Conservation (phyloP, 2,797 vertebrate genomes). For the Lagocephalus sceleratus region DNA sequence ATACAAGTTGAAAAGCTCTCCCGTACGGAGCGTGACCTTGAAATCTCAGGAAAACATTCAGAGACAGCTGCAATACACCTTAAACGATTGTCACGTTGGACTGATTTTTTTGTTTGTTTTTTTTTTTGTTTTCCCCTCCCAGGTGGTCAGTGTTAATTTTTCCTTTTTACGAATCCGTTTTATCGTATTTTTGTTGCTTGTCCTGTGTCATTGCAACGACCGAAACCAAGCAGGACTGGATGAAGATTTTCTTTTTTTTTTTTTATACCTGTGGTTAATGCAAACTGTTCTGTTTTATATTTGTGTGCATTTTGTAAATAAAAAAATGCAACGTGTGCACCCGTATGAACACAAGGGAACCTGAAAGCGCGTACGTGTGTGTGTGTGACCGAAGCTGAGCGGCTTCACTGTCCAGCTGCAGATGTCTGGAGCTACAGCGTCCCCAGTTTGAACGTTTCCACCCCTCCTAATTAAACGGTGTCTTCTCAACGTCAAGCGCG, state of each 20-base stretch:
- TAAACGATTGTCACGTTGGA: slow-evolving; percentile 1
- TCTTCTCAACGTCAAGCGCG: no score
- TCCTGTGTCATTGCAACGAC: slow-evolving; percentile 45
- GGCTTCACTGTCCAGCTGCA: slow-evolving; percentile 8
- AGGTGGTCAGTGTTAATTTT: slow-evolving; percentile 20
- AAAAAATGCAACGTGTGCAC: slow-evolving; percentile 29
- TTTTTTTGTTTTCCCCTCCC: slow-evolving; percentile 3
- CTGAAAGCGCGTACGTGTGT: slow-evolving; percentile 9
- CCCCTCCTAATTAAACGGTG: no score
- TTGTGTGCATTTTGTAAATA: slow-evolving; percentile 8
- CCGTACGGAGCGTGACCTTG: slow-evolving; percentile 2
- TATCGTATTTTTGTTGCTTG: slow-evolving; percentile 13
- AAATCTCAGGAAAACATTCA: slow-evolving; percentile 10
- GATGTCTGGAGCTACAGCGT: no score
- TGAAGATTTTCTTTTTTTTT: slow-evolving; percentile 38
- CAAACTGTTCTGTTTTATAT: slow-evolving; percentile 19
- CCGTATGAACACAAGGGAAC: slow-evolving; percentile 19
- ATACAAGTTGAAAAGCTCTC: slow-evolving; percentile 3
- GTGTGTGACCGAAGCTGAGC: slow-evolving; percentile 29
- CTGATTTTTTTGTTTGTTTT: slow-evolving; percentile 6
- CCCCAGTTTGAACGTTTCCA: no score
- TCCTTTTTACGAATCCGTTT: slow-evolving; percentile 8
- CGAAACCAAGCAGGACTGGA: slow-evolving; percentile 55
- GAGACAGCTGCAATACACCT: not conserved
- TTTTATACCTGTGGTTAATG: slow-evolving; percentile 12